Conservation (phyloP, 2,888 invertebrate genomes). For the Volucella zonaria region DNA sequence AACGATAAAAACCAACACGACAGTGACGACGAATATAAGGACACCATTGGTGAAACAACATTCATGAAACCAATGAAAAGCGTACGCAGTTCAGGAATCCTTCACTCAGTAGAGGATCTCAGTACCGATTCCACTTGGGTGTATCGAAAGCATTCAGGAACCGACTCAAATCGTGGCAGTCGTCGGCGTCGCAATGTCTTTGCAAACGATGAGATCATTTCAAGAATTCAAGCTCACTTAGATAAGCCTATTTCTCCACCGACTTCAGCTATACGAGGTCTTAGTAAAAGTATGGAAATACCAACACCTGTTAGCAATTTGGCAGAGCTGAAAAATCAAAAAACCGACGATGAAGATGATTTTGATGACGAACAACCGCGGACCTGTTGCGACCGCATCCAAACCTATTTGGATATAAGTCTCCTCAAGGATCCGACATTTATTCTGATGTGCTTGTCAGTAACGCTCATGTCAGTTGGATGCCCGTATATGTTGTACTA, state of each 20-base stretch:
- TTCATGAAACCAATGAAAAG: conserved; percentile 85
- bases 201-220: conserved; percentile 81
- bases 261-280: conserved; percentile 80
- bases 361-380: conserved; percentile 80
- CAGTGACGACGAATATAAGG: conserved; percentile 84
- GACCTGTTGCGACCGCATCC: conserved; percentile 80
- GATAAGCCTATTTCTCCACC: conserved; percentile 81
- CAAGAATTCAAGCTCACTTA: conserved; percentile 81
- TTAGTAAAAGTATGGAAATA: conserved; percentile 83
- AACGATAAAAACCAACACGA: conserved; percentile 77
- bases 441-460: conserved; percentile 88
- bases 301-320: conserved; percentile 82
- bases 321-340: conserved; percentile 77
- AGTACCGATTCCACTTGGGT: conserved; percentile 90
- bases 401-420: conserved; percentile 87
- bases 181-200: conserved; percentile 81
- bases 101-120: conserved; percentile 89
- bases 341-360: conserved; percentile 79
- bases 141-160: conserved; percentile 84
- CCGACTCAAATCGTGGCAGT: conserved; percentile 82
- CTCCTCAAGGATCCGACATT: conserved; percentile 87
- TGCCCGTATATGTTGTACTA: conserved; percentile 90
- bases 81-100: conserved; percentile 87
- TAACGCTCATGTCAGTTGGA: conserved; percentile 89
- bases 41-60: conserved; percentile 84